These are phyloP conservation scores for Lepidurus apus DNA, from an alignment of 1,140 invertebrate species.

Conservation along the genomic window DNA sequence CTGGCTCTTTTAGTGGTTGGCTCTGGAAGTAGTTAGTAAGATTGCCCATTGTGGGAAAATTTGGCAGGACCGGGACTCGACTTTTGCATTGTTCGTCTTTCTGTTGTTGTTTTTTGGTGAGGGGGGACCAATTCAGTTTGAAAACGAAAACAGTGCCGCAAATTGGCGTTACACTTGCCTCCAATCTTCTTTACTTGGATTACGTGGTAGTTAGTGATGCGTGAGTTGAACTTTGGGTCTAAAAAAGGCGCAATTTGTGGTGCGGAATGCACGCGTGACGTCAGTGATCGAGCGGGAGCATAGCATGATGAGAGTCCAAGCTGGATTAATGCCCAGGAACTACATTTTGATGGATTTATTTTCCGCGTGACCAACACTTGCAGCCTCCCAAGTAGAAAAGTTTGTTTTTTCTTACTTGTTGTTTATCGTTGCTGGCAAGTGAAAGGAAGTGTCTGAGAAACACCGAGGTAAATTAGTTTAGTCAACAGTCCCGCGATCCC, in stretches of 20 bases:
- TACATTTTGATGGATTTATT: too few relatives aligned
- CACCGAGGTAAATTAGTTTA: background rate
- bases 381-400: background rate
- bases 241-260: background rate
- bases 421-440: background rate
- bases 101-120: background rate
- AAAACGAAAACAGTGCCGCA: background rate
- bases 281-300: background rate
- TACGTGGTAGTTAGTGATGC: background rate
- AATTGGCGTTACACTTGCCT: background rate
- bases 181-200: background rate
- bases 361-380: background rate
- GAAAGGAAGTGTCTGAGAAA: slow-evolving; percentile 9
- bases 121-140: background rate
- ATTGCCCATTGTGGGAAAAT: background rate
- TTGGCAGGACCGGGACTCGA: background rate
- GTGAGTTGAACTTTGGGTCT: background rate
- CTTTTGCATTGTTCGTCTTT: background rate
- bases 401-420: background rate
- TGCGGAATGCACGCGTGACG: background rate
- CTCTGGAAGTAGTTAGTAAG: background rate
- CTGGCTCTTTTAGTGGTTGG: slow-evolving; percentile 1
- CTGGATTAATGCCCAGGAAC: background rate
- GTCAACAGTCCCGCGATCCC: background rate
- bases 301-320: background rate